Evolutionary conservation across 2,888 invertebrate genomes (phyloP), one percentile per base, ranked within the genome.

Genomic region (Sarcophaga subvicina): DNA sequence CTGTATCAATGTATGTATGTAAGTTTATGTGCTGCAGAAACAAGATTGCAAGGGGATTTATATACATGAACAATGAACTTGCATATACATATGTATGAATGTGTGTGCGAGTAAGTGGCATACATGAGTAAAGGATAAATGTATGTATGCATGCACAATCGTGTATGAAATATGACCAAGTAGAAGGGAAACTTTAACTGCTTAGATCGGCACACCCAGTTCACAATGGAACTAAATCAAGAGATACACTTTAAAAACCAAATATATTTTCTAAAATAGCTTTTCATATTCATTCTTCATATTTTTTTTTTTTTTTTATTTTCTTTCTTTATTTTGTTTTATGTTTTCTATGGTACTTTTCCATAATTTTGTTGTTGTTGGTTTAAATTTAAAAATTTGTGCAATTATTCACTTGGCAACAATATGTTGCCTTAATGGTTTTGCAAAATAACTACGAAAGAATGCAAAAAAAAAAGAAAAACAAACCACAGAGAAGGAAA

Each of bases 381-480:
- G 54, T 79, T 45, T 14, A 47, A 27, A 60, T 37, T 59, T 72
- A 45, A 59, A 14, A 49, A 45, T 17, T 54, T 59, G 66, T 72
- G 80, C 72, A 80, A 73, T 80, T 73, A 80, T 73, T 80, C 73
- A 73, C 67, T 49, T 27, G 73, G 67, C 27, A 73, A 67, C 80
- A 72, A 80, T 72, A 80, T 66, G 80, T 60, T 72, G 72, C 72
- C 45, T 72, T 20, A 27, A 66, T 60, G 47, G 54, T 59, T 72
- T 54, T 66, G 37, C 59, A n/a, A 62, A 25, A 45, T 66, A 64
- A 54, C 45, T 22, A 45, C 12, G 10, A 66, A 25, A 75, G n/a
- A 17, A 45, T 22, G n/a, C 37, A 67, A 67, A 67, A 2, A 67
- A 67, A 2, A 70, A 64, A 54, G 37, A 54, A 12, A 54, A 54